Evolutionary conservation across 2,113 vertebrate species (phyloP), one percentile per base, ranked within the genome.

Genomic region (Pollachius pollachius): DNA sequence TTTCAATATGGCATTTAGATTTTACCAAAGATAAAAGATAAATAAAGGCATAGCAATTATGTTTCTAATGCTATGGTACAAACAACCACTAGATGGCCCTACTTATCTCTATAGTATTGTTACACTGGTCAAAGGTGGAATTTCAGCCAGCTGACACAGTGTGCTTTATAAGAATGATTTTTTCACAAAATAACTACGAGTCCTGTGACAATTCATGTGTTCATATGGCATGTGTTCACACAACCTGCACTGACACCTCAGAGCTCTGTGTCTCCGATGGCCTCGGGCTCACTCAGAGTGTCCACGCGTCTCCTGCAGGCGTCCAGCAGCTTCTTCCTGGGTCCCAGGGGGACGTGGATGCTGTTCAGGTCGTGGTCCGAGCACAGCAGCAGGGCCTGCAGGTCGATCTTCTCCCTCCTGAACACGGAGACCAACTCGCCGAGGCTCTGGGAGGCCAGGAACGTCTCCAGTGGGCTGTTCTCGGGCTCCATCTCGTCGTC

Each of bases 301-400:
- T 95, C 94, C 72, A 92, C 75, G 19, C 95, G 94, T 80, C 92
- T 92, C 82, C 94, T 92, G 79, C 96, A 91, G 13, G 95, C 94
- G 5, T 96, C 97, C 81, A 98, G 70, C 34, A 99, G 95, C 88
- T 96, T 98, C 84, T 98, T 99, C 27, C 96, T 91, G 59, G 96
- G 94, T 4, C 97, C 97, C 75, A 99, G 1, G 0, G 97, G 97
- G 71, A 99, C 90, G 68, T 94, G 94, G 71, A 99, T 95, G 80
- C 94, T 93, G 79, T 91, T 94, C 60, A 99, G 93, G 83, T 98
- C 97, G 1, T 92, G 79, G 64, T 99, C 95, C 0, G 96, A 96
- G 62, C 97, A 99, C 0, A 99, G 91, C 89, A 94, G 88, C 76
- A 99, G 89, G 0, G 96, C 96, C 69, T 95, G 92, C 71, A 99